These are phyloP conservation scores for Coendou prehensilis DNA, from an alignment of 2,797 vertebrate genomes.

Conservation along the genomic window DNA sequence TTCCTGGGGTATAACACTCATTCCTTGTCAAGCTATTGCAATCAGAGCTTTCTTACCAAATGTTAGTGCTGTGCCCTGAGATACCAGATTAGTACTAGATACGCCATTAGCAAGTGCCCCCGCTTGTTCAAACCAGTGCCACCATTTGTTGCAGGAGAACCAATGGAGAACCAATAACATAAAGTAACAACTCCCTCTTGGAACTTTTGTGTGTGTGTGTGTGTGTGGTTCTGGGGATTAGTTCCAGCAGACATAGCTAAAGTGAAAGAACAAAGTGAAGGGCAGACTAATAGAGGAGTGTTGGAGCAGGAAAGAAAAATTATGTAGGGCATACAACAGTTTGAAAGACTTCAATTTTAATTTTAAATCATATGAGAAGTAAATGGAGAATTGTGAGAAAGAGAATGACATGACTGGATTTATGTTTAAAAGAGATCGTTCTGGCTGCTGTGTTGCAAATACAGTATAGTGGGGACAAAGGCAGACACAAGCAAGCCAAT, in stretches of 20 bases:
- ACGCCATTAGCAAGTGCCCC: neutral
- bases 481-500: slow-evolving; percentile 11
- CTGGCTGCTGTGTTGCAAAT: neutral
- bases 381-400: neutral
- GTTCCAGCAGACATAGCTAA: neutral
- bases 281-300: neutral
- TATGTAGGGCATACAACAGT: neutral
- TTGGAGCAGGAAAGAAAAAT: neutral
- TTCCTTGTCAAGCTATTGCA: slow-evolving; percentile 8
- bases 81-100: neutral
- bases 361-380: neutral
- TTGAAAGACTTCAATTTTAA: slow-evolving; percentile 29
- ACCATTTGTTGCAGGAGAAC: neutral
- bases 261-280: neutral
- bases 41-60: slow-evolving; percentile 54
- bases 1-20: slow-evolving; percentile 2
- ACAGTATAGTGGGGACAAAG: neutral
- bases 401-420: neutral
- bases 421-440: slow-evolving; percentile 16
- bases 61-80: neutral
- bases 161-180: neutral
- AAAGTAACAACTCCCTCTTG: neutral
- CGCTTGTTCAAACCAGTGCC: neutral
- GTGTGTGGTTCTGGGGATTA: neutral
- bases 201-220: neutral